A percentile compares a stretch with the other conserved stretches of the same genome.
phyloP scores from a whole-genome alignment of 1,140 invertebrate species.

The Meloidogyne floridensis region DNA sequence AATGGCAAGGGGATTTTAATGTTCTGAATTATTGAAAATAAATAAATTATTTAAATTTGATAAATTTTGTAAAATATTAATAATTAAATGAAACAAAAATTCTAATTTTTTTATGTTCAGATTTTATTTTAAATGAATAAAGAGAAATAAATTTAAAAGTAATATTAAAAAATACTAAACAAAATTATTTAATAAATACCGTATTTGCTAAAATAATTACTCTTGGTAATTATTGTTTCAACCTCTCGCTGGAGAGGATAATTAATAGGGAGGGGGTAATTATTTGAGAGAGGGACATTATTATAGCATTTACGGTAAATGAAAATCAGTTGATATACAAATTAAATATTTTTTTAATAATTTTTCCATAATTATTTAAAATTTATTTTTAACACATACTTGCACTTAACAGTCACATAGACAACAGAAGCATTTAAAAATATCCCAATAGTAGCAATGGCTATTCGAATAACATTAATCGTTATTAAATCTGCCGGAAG shows the following conservation, averaged over 20 bases:
- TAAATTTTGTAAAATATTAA: not conserved
- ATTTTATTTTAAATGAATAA: too few species aligned
- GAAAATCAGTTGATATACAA: too few species aligned
- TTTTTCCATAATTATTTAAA: not conserved
- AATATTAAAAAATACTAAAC: too few species aligned
- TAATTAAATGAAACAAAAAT: not conserved
- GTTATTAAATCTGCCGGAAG: not conserved
- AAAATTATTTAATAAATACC: too few species aligned
- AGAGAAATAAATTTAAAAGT: too few species aligned
- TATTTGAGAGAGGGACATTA: too few species aligned
- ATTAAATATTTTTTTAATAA: not conserved
- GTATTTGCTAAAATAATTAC: too few species aligned
- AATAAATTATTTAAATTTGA: too few species aligned
- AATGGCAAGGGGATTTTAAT: slow-evolving; percentile 18
- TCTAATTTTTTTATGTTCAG: not conserved
- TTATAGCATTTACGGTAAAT: too few species aligned
- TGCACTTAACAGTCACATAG: slow-evolving; percentile 12
- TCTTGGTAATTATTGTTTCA: too few species aligned
- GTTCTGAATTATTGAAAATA: not conserved
- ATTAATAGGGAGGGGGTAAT: too few species aligned
- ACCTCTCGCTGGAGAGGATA: too few species aligned
- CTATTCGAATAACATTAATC: slow-evolving; percentile 6
- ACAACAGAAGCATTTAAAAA: slow-evolving; percentile 12
- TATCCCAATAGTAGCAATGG: slow-evolving; percentile 15
- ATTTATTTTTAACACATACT: slow-evolving; percentile 11